Base-by-base conservation (phyloP, 37 sponge, comb jelly and placozoan genomes). In the Chondrilla cf. caribensis region DNA sequence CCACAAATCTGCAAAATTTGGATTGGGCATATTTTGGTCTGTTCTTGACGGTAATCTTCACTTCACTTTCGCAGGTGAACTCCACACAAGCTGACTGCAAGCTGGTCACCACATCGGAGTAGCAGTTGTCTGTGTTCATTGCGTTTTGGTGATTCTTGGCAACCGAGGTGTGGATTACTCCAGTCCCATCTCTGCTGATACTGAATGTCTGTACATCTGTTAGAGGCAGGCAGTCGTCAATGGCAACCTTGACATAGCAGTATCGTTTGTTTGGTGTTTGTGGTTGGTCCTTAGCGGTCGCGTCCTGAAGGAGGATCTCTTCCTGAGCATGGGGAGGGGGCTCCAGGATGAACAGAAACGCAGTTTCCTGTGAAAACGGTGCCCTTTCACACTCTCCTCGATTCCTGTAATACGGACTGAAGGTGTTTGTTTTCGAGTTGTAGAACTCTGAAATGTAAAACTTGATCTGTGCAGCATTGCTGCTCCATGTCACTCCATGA, bases 131-230 rank as follows among this genome's bases (percentile, higher is more conserved):
- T 36, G 44, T 37, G 22, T 42, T 37, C 17, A 21, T 43, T 19
- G 25, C 25, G 11, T 39, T 39, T 39, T 15, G 18, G 0, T 22
- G 76, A 37, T 6, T 21, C 24, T 11, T 73, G 17, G 76, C 76
- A n/a, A 73, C 43, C 24, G 76, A 32, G 21, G 41, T 39, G 14
- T 43, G 44, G 1, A 73, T 37, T 18, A n/a, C 21, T 24, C 24
- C 24, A n/a, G 24, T 5, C 2, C 5, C 36, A 2, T 73, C 44
- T n/a, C 24, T 39, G 41, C 44, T 37, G 1, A 42, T 6, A 37
- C 76, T 73, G 41, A 73, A 24, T 39, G 76, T 39, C 41, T 38
- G 76, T 8, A 73, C 76, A 73, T 73, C 76, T 21, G 76, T 73
- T 8, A 24, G 21, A 18, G 44, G 76, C 22, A 73, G 43, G 44